Percentiles rank a stretch among this genome's conserved stretches.
Conservation (phyloP, 2,888 invertebrate species). For the Stenurella melanura region DNA sequence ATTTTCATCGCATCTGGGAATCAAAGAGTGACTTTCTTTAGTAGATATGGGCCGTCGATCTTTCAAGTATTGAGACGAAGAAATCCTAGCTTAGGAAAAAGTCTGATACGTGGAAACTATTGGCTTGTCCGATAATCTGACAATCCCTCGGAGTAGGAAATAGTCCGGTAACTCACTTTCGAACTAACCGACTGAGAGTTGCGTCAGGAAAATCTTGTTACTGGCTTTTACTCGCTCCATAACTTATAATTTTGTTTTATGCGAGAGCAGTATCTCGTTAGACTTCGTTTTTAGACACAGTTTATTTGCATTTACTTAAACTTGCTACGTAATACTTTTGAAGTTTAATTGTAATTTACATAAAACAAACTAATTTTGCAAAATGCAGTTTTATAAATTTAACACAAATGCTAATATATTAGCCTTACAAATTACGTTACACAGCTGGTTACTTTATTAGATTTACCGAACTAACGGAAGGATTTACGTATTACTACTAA, state of each 20-base stretch:
- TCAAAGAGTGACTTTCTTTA: slow-evolving; percentile 30
- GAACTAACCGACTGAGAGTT: slow-evolving; percentile 60
- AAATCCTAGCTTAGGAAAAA: slow-evolving; percentile 45
- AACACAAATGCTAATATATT: slow-evolving; percentile 31
- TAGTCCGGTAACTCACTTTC: slow-evolving; percentile 65
- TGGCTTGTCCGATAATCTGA: slow-evolving; percentile 66
- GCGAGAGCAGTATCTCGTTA: slow-evolving; percentile 34
- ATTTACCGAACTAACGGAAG: slow-evolving; percentile 22
- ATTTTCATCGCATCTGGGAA: slow-evolving; percentile 35
- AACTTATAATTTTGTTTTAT: slow-evolving; percentile 56
- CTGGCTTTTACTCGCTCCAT: slow-evolving; percentile 52
- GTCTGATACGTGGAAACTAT: slow-evolving; percentile 55
- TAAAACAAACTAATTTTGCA: slow-evolving; percentile 25
- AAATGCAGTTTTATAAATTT: slow-evolving; percentile 18
- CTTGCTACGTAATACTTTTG: slow-evolving; percentile 29
- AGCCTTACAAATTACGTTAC: slow-evolving; percentile 25
- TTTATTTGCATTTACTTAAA: slow-evolving; percentile 54
- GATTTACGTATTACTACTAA: slow-evolving; percentile 10
- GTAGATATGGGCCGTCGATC: slow-evolving; percentile 39
- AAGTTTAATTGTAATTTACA: slow-evolving; percentile 49
- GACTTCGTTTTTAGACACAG: slow-evolving; percentile 42
- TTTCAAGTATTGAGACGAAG: slow-evolving; percentile 38
- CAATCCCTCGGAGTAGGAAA: slow-evolving; percentile 63
- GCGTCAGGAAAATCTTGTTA: slow-evolving; percentile 63
- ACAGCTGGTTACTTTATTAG: slow-evolving; percentile 20